A percentile compares a stretch with the other conserved stretches of the same genome.
Evolutionary conservation across 1,140 invertebrate genomes (phyloP).

Genomic region (Leptinotarsa defecta): DNA sequence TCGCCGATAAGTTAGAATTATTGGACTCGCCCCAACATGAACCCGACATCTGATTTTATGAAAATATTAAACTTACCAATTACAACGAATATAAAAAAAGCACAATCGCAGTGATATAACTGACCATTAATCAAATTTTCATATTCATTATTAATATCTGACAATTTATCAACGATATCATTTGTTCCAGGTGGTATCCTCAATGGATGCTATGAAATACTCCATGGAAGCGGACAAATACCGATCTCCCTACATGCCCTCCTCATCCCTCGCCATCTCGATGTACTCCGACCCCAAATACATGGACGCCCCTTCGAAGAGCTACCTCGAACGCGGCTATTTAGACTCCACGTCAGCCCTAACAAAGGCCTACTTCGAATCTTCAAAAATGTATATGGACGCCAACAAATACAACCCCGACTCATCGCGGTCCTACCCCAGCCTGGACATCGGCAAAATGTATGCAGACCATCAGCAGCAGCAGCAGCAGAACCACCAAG

Average conservation of each 20-base stretch:
- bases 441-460: conserved; percentile 73
- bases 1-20: no score
- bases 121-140: no score
- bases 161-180: no score
- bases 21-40: no score
- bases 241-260: conserved; percentile 69
- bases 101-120: no score
- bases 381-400: conserved; percentile 79
- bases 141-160: no score
- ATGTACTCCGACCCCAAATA: conserved; percentile 74
- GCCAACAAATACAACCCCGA: conserved; percentile 64
- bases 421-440: conserved; percentile 51
- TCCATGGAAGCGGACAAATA: conserved; percentile 78
- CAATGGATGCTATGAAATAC: conserved; percentile 80
- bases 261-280: conserved; percentile 65
- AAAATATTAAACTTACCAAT: no score
- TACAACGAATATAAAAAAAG: no score
- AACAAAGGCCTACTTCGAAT: conserved; percentile 78
- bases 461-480: conserved; percentile 57
- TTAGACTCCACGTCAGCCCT: conserved; percentile 69
- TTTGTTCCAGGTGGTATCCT: conserved; percentile 66
- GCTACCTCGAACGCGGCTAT: conserved; percentile 70
- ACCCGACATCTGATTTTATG: no score
- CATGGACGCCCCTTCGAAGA: conserved; percentile 65
- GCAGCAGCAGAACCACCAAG: conserved; percentile 56